A percentile compares a stretch with the other conserved stretches of the same genome.
phyloP scores from a whole-genome alignment of 2,113 vertebrate genomes.

The Burhinus oedicnemus region DNA sequence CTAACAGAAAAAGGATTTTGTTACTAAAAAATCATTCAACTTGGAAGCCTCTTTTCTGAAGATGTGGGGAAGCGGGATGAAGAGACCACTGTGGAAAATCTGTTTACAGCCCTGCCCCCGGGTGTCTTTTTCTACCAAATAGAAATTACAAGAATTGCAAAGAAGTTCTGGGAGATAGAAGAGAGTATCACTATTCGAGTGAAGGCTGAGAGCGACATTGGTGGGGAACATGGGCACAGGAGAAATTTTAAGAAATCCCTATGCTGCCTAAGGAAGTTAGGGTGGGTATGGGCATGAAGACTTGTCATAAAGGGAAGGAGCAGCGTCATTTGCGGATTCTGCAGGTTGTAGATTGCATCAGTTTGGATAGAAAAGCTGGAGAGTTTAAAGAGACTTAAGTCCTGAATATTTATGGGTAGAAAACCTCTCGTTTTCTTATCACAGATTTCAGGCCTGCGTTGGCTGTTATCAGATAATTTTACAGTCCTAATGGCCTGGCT shows the following conservation, averaged over 20 bases:
- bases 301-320: background rate
- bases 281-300: background rate
- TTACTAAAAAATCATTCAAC: background rate
- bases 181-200: background rate
- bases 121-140: background rate
- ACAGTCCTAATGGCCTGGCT: background rate
- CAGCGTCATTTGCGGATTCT: fast-evolving
- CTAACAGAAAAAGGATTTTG: background rate
- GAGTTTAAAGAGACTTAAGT: background rate
- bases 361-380: background rate
- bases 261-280: background rate
- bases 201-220: background rate
- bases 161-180: background rate
- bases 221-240: background rate
- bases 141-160: background rate
- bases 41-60: background rate
- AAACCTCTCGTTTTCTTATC: background rate
- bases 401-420: background rate
- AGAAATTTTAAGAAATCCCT: background rate
- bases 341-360: background rate
- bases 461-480: background rate
- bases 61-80: background rate
- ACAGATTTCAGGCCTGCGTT: background rate
- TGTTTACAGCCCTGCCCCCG: background rate
- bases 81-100: background rate